These are phyloP conservation scores for Leuctra nigra DNA, from an alignment of 2,888 invertebrate genomes.

Conservation along the genomic window DNA sequence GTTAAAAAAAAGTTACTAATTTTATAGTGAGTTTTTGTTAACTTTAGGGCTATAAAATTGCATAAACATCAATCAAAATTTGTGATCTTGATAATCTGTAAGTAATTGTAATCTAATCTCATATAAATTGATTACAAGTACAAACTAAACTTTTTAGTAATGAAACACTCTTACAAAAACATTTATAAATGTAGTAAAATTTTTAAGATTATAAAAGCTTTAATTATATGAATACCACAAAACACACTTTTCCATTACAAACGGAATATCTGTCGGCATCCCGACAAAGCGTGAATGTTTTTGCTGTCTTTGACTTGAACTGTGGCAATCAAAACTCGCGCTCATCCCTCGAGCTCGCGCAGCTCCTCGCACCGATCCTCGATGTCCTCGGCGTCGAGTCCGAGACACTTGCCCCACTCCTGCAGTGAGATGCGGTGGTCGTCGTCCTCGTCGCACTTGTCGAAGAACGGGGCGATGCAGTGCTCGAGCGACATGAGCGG, in stretches of 20 bases:
- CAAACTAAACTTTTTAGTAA: no score
- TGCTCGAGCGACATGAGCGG: slow-evolving; percentile 94
- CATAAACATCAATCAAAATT: no score
- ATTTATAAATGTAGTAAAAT: no score
- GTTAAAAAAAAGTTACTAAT: no score
- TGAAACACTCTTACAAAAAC: no score
- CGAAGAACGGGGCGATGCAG: slow-evolving; percentile 94
- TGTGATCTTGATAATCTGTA: no score
- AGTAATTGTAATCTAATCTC: no score
- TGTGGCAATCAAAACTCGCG: neutral
- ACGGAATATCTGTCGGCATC: neutral
- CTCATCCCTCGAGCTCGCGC: slow-evolving; percentile 40
- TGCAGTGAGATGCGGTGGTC: slow-evolving; percentile 85
- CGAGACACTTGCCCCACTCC: slow-evolving; percentile 89
- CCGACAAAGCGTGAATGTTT: no score
- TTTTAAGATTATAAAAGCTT: neutral
- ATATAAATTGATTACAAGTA: no score
- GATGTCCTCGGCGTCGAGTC: slow-evolving; percentile 77
- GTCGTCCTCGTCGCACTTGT: slow-evolving; percentile 80
- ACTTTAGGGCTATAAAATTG: no score
- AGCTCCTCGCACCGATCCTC: slow-evolving; percentile 76
- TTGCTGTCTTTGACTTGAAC: no score
- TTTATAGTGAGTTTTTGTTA: no score
- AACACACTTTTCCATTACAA: neutral
- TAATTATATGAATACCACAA: neutral